Evolutionary conservation across 1,140 invertebrate species (phyloP).

Genomic region (Pseudomyrmex dendroicus): DNA sequence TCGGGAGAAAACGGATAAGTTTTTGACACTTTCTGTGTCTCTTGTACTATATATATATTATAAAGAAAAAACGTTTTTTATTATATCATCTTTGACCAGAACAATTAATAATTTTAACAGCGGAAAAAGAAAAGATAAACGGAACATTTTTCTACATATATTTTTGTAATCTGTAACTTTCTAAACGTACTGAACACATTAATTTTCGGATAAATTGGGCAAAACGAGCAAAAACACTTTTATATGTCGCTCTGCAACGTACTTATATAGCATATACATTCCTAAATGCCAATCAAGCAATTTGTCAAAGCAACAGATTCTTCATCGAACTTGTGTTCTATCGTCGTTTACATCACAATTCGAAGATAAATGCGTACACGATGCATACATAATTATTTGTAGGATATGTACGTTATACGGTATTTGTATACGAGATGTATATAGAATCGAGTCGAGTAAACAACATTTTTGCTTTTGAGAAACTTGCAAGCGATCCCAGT

Average conservation of each 20-base stretch:
- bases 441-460: constrained; percentile 4
- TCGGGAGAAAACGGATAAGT: constrained; percentile 40
- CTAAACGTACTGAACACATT: neutral
- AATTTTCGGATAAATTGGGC: constrained; percentile 1
- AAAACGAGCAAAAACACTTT: constrained; percentile 5
- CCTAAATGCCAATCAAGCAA: neutral
- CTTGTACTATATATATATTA: neutral
- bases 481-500: neutral
- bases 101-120: constrained; percentile 33
- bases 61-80: constrained; percentile 11
- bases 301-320: neutral
- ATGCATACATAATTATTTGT: constrained; percentile 8
- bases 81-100: constrained; percentile 53
- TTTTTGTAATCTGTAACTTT: constrained; percentile 54
- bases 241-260: constrained; percentile 20
- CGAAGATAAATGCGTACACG: no score
- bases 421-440: constrained; percentile 42
- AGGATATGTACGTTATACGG: neutral
- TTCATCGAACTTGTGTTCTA: constrained; percentile 29
- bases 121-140: neutral
- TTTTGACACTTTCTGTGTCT: constrained; percentile 55
- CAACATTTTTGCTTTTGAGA: constrained; percentile 7
- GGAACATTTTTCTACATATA: constrained; percentile 43
- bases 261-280: neutral
- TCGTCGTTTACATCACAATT: neutral